Percentiles rank a stretch among this genome's conserved stretches.
Evolutionary conservation across 2,888 invertebrate genomes (phyloP).

Genomic region (Ormia ochracea): DNA sequence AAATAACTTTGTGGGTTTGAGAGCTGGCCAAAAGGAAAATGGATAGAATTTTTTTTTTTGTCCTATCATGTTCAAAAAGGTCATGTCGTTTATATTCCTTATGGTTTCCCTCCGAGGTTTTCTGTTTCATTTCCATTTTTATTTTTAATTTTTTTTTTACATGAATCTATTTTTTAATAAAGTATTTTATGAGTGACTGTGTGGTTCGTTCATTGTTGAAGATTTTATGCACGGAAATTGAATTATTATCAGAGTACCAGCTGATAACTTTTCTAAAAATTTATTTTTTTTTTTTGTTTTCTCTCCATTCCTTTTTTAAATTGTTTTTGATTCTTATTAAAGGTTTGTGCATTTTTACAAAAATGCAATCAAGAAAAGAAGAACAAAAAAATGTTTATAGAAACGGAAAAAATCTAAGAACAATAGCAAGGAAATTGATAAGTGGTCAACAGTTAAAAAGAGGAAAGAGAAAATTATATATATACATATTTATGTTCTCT

Average conservation of each 20-base stretch:
- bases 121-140: conserved; percentile 1
- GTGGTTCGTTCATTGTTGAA: conserved; percentile 39
- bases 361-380: conserved; percentile 52
- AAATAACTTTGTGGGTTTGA: neutral
- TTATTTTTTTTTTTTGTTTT: neutral
- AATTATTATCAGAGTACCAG: conserved; percentile 59
- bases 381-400: neutral
- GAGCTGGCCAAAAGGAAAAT: neutral
- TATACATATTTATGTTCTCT: too few relatives aligned
- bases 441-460: conserved; percentile 37
- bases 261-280: conserved; percentile 50
- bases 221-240: conserved; percentile 56
- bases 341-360: conserved; percentile 39
- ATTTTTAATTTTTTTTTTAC: neutral
- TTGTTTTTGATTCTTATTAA: conserved; percentile 15
- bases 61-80: conserved; percentile 32
- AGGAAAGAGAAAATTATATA: conserved; percentile 28
- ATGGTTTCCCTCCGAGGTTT: conserved; percentile 49
- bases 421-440: conserved; percentile 59
- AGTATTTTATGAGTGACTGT: conserved; percentile 1
- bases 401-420: conserved; percentile 14
- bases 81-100: conserved; percentile 37
- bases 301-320: too few relatives aligned
- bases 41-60: conserved; percentile 21
- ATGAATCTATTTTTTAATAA: conserved; percentile 26